A percentile compares a stretch with the other conserved stretches of the same genome.
Conservation (phyloP, 2,888 invertebrate genomes). For the Oscheius sp. region DNA sequence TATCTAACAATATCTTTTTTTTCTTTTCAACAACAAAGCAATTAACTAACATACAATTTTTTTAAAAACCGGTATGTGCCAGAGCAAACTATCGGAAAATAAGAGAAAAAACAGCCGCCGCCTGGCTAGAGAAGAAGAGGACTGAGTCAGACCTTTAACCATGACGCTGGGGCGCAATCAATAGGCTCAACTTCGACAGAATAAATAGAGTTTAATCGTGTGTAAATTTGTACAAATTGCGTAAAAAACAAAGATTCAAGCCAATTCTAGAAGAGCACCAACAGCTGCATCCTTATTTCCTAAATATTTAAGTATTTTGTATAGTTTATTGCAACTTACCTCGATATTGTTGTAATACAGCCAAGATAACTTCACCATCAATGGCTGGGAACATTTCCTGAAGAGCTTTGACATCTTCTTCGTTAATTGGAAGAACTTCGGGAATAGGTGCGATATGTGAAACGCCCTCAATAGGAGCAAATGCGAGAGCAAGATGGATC, state of each 20-base stretch:
- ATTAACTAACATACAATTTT: too few relatives aligned
- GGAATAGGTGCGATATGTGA: slow-evolving; percentile 24
- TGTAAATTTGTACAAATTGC: not conserved
- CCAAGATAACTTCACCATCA: slow-evolving; percentile 83
- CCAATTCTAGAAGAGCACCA: slow-evolving; percentile 76
- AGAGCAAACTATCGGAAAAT: too few relatives aligned
- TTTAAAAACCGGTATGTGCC: too few relatives aligned
- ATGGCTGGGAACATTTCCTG: slow-evolving; percentile 96
- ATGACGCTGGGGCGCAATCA: not conserved
- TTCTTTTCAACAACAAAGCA: too few relatives aligned
- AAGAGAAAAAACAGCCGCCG: not conserved
- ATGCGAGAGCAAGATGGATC: slow-evolving; percentile 88
- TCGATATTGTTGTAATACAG: slow-evolving; percentile 42
- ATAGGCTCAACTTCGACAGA: not conserved
- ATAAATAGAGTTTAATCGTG: slow-evolving; percentile 10
- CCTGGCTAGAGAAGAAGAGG: not conserved
- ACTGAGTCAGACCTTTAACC: slow-evolving; percentile 18
- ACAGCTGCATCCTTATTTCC: slow-evolving; percentile 90
- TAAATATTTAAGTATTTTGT: slow-evolving; percentile 5
- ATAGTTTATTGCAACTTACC: slow-evolving; percentile 22
- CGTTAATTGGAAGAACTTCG: slow-evolving; percentile 52
- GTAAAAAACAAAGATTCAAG: not conserved
- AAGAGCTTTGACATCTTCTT: slow-evolving; percentile 74
- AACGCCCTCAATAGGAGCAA: slow-evolving; percentile 59
- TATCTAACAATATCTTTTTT: too few relatives aligned